Evolutionary conservation across 2,797 vertebrate species (phyloP).

Genomic region (Hemibagrus guttatus): DNA sequence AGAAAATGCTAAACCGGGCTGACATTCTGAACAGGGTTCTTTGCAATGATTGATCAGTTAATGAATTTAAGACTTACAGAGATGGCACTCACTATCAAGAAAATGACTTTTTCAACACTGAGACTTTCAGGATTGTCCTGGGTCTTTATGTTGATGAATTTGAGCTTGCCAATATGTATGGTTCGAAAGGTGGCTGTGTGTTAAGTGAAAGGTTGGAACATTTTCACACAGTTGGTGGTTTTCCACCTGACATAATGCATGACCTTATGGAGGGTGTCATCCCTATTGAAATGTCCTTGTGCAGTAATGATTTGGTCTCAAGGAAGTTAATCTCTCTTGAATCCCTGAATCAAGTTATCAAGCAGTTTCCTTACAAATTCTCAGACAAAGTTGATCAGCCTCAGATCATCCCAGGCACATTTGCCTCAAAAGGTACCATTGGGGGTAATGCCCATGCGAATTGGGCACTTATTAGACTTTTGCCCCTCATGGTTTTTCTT

Average conservation of each 20-base stretch:
- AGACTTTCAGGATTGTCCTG: neutral
- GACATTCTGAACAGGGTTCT: neutral
- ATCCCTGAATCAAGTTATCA: neutral
- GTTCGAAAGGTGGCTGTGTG: neutral
- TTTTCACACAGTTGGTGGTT: neutral
- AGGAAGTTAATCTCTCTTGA: neutral
- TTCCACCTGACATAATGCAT: neutral
- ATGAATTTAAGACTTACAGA: neutral
- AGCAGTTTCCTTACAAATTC: neutral
- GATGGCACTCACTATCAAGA: neutral
- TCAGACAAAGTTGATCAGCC: neutral
- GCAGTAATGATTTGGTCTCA: neutral
- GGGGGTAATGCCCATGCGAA: neutral
- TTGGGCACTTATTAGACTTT: neutral
- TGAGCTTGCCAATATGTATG: neutral
- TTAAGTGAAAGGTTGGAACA: neutral
- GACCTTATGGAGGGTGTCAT: neutral
- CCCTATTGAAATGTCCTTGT: neutral
- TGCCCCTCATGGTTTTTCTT: too few relatives aligned
- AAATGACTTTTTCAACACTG: neutral
- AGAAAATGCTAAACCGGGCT: neutral
- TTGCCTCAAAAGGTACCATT: neutral
- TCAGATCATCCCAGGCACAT: neutral
- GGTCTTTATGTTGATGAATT: neutral
- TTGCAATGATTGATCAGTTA: too few relatives aligned